Conservation (phyloP, 2,113 vertebrate species). For the Anolis carolinensis region DNA sequence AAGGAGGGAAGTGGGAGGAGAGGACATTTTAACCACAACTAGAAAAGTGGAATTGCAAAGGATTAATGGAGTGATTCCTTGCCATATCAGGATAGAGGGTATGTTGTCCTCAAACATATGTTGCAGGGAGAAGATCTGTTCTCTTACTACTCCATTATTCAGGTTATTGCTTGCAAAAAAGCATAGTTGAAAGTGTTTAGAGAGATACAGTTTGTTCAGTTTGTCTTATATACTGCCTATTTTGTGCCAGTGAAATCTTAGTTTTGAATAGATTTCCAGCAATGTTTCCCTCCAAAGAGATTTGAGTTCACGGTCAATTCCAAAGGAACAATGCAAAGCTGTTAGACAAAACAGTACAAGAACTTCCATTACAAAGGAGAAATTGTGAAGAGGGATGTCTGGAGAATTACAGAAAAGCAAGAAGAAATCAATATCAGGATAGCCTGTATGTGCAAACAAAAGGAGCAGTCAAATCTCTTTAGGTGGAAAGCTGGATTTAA, state of each 20-base stretch:
- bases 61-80: no score
- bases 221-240: no score
- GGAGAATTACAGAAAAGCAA: neutral
- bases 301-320: neutral
- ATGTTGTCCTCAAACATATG: no score
- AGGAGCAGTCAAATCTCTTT: neutral
- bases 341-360: neutral
- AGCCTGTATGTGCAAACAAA: neutral
- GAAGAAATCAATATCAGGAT: rapidly evolving
- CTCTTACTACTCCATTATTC: no score
- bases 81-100: no score
- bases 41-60: no score
- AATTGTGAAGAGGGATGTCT: neutral
- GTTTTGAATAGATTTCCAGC: neutral
- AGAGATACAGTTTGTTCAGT: no score
- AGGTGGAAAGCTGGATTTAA: constrained; percentile 12
- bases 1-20: no score
- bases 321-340: neutral
- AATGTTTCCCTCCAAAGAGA: neutral
- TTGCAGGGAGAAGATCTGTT: no score
- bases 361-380: neutral
- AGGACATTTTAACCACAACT: no score
- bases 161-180: no score
- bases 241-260: neutral
- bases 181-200: no score